Base-by-base conservation (phyloP, 1,140 invertebrate genomes). In the Penaeus indicus region DNA sequence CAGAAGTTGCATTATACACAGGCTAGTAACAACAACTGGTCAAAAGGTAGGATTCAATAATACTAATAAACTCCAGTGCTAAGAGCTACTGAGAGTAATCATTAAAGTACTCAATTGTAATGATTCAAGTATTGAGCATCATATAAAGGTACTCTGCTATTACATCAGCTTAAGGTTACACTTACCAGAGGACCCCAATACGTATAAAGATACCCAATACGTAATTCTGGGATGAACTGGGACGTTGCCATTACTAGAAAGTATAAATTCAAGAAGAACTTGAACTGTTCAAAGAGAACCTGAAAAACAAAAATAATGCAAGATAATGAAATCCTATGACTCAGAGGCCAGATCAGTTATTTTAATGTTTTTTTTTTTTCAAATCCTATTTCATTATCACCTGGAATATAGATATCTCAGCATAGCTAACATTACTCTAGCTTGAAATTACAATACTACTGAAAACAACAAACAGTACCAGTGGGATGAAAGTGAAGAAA, bases 261-360 rank as follows among this genome's bases (percentile, higher is more conserved):
- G 92, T 99, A 99, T 18, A 99, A 93, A 94, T 99, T 99, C 77
- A 99, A 94, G 93, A 99, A 99, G 93, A 99, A 99, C 92, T 98
- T 98, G 93, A 99, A 99, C 93, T 99, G 99, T 93, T 99, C 97
- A 94, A 96, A 99, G 75, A 99, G 94, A 72, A 97, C 96, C 96
- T 96, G 91, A 54, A 94, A 94, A 90, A 89, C 89, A 91, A 88
- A 92, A 90, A 91, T 85, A 84, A 89, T 86, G 89, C 27, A 88
- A 18, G 4, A 67, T 32, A 69, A 54, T 21, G 67, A 87, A 61
- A 62, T 64, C 80, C 72, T 72, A 62, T n/a, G 81, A 61, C 61
- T 42, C 60, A 84, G 67, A 87, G 16, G 61, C 25, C 38, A 42
- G 1, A 60, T 75, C 42, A 78, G 11, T 80, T 69, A 21, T 64